Conservation (phyloP, 2,113 vertebrate species). For the Protobothrops flavoviridis region DNA sequence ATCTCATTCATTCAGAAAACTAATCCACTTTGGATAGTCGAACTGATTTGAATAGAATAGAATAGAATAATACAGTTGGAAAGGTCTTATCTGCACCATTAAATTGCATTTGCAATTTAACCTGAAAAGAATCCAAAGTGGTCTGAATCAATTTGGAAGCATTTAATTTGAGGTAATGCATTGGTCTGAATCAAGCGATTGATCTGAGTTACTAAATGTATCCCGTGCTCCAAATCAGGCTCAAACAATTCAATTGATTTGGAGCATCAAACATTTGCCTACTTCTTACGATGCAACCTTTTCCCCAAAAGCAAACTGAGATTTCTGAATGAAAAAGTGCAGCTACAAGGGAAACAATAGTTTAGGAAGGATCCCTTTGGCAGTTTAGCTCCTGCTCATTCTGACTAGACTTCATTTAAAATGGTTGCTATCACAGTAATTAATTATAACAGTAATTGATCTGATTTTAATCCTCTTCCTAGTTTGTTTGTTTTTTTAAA, state of each 20-base stretch:
- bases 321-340: background rate
- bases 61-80: too few species aligned
- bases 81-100: background rate
- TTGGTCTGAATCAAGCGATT: background rate
- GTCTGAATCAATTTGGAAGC: background rate
- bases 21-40: background rate
- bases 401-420: background rate
- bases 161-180: background rate
- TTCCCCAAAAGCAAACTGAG: background rate
- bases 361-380: background rate
- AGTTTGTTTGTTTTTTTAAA: background rate
- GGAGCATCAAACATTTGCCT: background rate
- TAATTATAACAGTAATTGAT: background rate
- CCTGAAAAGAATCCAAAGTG: background rate
- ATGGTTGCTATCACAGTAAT: background rate
- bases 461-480: background rate
- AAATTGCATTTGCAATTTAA: background rate
- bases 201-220: background rate
- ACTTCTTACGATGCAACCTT: background rate
- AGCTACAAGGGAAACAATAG: background rate
- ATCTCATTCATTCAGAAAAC: background rate
- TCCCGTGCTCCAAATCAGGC: background rate
- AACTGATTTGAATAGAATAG: background rate
- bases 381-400: background rate
- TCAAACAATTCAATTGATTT: background rate